These are phyloP conservation scores for Diachasmimorpha longicaudata DNA, from an alignment of 1,140 invertebrate species.

Conservation along the genomic window DNA sequence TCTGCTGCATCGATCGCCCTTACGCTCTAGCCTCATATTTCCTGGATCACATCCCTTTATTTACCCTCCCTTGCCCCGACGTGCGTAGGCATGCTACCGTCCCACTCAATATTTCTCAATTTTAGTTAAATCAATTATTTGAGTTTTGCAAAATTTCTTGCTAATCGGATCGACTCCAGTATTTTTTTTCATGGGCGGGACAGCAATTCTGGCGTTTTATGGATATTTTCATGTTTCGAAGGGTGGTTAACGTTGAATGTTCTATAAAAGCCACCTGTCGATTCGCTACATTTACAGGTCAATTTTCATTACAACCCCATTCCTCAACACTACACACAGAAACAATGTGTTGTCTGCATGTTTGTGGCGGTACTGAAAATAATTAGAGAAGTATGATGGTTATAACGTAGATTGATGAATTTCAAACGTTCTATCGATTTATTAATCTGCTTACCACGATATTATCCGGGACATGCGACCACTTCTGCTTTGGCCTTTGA, in stretches of 20 bases:
- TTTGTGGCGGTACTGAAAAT: not conserved
- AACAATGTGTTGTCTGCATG: not conserved
- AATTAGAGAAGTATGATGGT: not conserved
- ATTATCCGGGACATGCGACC: not conserved
- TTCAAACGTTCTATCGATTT: constrained; percentile 9
- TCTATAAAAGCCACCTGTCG: constrained; percentile 6
- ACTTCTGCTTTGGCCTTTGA: constrained; percentile 14
- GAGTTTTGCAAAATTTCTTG: not conserved
- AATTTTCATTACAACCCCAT: not conserved
- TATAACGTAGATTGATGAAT: not conserved
- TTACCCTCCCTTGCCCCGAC: not conserved
- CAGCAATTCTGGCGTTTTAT: not conserved
- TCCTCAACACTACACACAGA: too few relatives aligned
- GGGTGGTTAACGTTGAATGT: not conserved
- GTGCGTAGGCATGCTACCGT: not conserved
- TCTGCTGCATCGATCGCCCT: constrained; percentile 28
- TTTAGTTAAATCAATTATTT: not conserved
- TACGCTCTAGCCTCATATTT: constrained; percentile 19
- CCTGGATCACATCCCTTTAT: constrained; percentile 21
- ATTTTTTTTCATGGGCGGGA: not conserved
- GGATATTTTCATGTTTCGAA: not conserved
- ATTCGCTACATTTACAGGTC: not conserved
- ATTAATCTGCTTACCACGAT: constrained; percentile 14
- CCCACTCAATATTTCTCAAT: not conserved
- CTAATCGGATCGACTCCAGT: not conserved